These are phyloP conservation scores for Lampris incognitus DNA, from an alignment of 2,113 vertebrate species.

Conservation along the genomic window DNA sequence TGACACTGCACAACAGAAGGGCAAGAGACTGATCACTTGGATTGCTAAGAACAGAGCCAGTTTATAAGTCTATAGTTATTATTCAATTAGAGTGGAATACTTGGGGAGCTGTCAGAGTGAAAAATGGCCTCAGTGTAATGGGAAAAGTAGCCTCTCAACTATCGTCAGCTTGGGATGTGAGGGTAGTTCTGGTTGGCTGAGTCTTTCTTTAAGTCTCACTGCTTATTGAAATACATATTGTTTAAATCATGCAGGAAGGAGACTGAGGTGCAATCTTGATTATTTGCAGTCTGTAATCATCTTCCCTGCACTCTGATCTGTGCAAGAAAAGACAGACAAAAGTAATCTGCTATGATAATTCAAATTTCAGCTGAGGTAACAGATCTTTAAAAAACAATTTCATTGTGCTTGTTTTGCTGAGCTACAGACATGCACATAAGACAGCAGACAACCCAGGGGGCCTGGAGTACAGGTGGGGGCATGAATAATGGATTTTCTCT, in stretches of 20 bases:
- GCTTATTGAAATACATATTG: slow-evolving; percentile 47
- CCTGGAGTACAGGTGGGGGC: not conserved
- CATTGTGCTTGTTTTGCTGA: slow-evolving; percentile 54
- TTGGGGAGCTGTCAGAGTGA: not conserved
- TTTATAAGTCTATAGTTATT: not conserved
- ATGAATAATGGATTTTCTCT: slow-evolving; percentile 70
- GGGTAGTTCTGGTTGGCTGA: not conserved
- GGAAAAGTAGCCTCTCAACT: not conserved
- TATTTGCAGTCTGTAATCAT: slow-evolving; percentile 20
- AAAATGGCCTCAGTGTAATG: not conserved
- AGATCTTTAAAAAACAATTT: slow-evolving; percentile 59
- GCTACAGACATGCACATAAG: slow-evolving; percentile 6
- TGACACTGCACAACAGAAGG: too few species aligned
- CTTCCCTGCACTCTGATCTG: slow-evolving; percentile 37
- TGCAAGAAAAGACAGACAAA: slow-evolving; percentile 66
- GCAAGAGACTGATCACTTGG: too few species aligned
- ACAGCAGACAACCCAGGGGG: too few species aligned
- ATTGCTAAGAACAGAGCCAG: not conserved
- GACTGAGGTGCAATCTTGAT: slow-evolving; percentile 1
- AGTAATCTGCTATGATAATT: slow-evolving; percentile 60
- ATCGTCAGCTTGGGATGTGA: not conserved
- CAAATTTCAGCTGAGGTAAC: slow-evolving; percentile 44
- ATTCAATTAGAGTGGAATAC: not conserved
- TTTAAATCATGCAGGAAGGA: not conserved
- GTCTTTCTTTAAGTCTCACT: slow-evolving; percentile 1